Conservation (phyloP, 2,888 invertebrate species). For the Mythimna impura region DNA sequence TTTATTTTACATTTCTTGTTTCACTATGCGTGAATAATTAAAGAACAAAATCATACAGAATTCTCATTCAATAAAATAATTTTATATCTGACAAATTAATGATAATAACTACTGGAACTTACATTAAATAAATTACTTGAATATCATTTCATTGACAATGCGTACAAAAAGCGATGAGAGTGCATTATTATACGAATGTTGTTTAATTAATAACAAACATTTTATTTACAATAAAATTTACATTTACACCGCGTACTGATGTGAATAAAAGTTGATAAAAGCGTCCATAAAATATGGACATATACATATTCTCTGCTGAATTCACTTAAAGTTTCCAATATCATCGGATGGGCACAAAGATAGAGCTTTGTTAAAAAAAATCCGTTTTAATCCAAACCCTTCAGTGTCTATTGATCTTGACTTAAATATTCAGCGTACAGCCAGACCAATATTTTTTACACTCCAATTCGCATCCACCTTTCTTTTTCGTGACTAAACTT, state of each 20-base stretch:
- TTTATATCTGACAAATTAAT: neutral
- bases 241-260: neutral
- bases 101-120: neutral
- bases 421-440: slow-evolving; percentile 72
- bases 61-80: neutral
- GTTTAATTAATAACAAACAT: neutral
- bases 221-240: neutral
- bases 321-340: slow-evolving; percentile 41
- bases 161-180: neutral
- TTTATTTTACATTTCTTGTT: slow-evolving; percentile 20
- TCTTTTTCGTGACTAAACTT: slow-evolving; percentile 75
- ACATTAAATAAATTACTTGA: neutral
- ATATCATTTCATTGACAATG: neutral
- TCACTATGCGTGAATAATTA: slow-evolving; percentile 1
- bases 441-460: slow-evolving; percentile 75
- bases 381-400: slow-evolving; percentile 68
- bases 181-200: neutral
- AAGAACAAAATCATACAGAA: neutral
- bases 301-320: slow-evolving; percentile 18
- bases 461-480: slow-evolving; percentile 74
- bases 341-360: slow-evolving; percentile 35
- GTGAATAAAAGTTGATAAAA: slow-evolving; percentile 10
- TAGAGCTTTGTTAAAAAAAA: slow-evolving; percentile 58
- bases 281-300: slow-evolving; percentile 9
- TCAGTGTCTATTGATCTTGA: slow-evolving; percentile 71